Conservation (phyloP, 2,113 vertebrate species). For the Himantopus leucocephalus region DNA sequence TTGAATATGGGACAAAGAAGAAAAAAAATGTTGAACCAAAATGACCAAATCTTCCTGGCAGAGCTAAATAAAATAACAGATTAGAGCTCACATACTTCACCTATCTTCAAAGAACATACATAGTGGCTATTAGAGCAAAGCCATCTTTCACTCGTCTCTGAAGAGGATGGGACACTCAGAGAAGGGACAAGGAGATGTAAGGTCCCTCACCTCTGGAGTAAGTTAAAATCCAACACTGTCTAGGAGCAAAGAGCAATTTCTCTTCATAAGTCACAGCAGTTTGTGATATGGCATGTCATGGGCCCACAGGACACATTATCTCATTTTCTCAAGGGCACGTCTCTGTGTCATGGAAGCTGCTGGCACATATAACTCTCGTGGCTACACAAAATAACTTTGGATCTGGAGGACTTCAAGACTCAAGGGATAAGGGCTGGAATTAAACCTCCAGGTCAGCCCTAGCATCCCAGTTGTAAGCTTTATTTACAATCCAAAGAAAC, state of each 20-base stretch:
- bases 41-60: background rate
- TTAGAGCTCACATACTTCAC: background rate
- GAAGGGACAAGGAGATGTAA: background rate
- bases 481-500: background rate
- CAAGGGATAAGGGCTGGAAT: background rate
- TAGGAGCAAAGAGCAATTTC: background rate
- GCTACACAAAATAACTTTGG: background rate
- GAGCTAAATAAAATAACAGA: background rate
- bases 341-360: background rate
- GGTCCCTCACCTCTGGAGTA: background rate
- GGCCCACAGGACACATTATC: background rate
- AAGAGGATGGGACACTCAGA: background rate
- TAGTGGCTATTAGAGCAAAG: background rate
- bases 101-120: background rate
- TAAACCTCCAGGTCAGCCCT: background rate
- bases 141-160: background rate
- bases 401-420: background rate
- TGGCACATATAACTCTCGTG: background rate
- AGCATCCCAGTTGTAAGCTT: background rate
- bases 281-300: fast-evolving
- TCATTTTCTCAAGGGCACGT: background rate
- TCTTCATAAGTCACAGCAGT: background rate
- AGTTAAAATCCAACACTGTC: background rate
- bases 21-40: background rate
- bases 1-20: background rate